Evolutionary conservation across 2,888 invertebrate genomes (phyloP).

Genomic region (Himalopsyche anomala): DNA sequence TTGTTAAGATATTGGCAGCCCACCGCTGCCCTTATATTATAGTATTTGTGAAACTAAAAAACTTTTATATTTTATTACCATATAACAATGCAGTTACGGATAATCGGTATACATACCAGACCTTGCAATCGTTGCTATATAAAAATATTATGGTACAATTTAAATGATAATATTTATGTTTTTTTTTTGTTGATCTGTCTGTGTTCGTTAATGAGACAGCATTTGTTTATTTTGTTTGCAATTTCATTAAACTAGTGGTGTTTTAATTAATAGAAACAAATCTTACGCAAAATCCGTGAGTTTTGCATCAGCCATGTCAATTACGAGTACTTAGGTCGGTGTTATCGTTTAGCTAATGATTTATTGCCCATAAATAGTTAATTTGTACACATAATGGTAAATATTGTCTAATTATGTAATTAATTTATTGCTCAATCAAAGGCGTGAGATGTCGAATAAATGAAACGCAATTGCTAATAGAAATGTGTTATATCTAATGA

Average conservation of each 20-base stretch:
- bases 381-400: not conserved
- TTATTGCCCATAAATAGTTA: not conserved
- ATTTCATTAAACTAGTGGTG: not conserved
- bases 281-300: not conserved
- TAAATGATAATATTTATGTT: not conserved
- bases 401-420: not conserved
- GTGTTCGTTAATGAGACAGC: not conserved
- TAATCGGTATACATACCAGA: too few species aligned
- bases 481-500: too few species aligned
- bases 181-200: not conserved
- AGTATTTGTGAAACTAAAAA: too few species aligned
- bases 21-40: too few species aligned
- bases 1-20: too few species aligned
- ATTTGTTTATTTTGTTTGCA: slow-evolving; percentile 2
- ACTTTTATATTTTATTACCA: too few species aligned
- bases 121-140: too few species aligned
- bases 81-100: too few species aligned
- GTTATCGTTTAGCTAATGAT: not conserved
- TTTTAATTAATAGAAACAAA: slow-evolving; percentile 3
- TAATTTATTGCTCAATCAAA: too few species aligned
- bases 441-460: too few species aligned
- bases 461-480: too few species aligned
- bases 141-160: not conserved
- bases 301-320: not conserved
- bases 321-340: not conserved